A percentile compares a stretch with the other conserved stretches of the same genome.
These are phyloP conservation scores for Actinia equina DNA, from an alignment of 64 coral and sea anemone genomes.

Conservation along the genomic window DNA sequence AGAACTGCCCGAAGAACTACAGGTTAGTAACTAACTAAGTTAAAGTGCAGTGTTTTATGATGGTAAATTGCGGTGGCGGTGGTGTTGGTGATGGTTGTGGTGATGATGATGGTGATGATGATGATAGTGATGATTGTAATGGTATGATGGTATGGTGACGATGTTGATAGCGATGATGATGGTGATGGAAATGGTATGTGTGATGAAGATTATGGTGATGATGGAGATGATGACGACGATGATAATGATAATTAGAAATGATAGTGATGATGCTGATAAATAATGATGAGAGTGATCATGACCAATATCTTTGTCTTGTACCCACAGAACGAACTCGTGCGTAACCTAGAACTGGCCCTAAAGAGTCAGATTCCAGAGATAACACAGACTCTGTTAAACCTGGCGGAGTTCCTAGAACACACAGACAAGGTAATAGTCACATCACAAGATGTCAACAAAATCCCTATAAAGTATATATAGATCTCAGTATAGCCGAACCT, in stretches of 20 bases:
- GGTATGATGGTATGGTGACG: no score
- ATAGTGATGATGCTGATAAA: background rate
- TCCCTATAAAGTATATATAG: no score
- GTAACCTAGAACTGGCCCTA: conserved; percentile 73
- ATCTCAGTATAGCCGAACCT: no score
- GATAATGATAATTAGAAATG: no score
- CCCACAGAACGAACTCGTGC: conserved; percentile 84
- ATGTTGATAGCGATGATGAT: no score
- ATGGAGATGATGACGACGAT: no score
- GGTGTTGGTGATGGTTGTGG: background rate
- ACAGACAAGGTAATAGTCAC: conserved; percentile 69
- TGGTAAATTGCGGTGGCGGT: background rate
- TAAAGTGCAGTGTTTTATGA: background rate
- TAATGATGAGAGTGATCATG: background rate
- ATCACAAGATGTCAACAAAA: no score
- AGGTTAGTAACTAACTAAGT: conserved; percentile 23
- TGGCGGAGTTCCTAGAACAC: conserved; percentile 97
- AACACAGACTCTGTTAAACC: conserved; percentile 85
- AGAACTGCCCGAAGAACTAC: conserved; percentile 91
- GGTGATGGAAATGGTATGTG: no score
- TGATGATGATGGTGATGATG: no score
- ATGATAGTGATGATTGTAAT: no score
- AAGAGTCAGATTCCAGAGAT: conserved; percentile 96
- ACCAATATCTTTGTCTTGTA: background rate
- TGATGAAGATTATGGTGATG: no score